Conservation (phyloP, 1,140 invertebrate species). For the Drosophila orosa region DNA sequence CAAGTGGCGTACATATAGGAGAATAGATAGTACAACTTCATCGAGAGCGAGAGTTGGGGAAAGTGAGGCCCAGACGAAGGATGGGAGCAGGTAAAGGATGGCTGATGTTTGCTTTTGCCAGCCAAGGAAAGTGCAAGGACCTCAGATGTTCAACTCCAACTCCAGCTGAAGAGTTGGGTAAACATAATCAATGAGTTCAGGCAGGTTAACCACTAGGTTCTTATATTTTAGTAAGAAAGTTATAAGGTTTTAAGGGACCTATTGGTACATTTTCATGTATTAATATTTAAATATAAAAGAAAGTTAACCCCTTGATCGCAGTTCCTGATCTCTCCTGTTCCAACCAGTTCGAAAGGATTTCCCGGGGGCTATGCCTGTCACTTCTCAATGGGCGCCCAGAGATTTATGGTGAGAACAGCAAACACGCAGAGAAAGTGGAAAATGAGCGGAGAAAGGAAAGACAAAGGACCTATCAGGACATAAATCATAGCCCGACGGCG, state of each 20-base stretch:
- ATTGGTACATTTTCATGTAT: neutral
- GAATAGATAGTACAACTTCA: constrained; percentile 13
- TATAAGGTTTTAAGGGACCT: neutral
- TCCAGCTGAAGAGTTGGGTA: neutral
- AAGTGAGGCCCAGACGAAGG: constrained; percentile 6
- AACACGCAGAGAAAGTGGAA: constrained; percentile 66
- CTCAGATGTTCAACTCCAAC: neutral
- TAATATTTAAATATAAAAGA: no score
- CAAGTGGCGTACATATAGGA: constrained; percentile 1
- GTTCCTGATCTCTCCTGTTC: constrained; percentile 3
- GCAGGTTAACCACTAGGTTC: neutral
- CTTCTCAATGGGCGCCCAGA: constrained; percentile 36
- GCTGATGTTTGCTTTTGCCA: constrained; percentile 7
- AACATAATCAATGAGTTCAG: constrained; percentile 15
- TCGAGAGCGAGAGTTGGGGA: constrained; percentile 41
- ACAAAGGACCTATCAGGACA: constrained; percentile 55
- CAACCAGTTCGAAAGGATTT: constrained; percentile 55
- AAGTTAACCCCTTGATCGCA: neutral
- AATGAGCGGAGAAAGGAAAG: constrained; percentile 44
- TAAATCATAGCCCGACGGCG: constrained; percentile 56
- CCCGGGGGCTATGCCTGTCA: constrained; percentile 53
- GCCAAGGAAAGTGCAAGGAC: constrained; percentile 29
- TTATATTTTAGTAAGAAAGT: neutral
- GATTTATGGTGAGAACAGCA: constrained; percentile 75
- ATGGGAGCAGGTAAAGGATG: neutral